A percentile compares a stretch with the other conserved stretches of the same genome.
Conservation (phyloP, 2,113 vertebrate species). For the Petaurus breviceps region DNA sequence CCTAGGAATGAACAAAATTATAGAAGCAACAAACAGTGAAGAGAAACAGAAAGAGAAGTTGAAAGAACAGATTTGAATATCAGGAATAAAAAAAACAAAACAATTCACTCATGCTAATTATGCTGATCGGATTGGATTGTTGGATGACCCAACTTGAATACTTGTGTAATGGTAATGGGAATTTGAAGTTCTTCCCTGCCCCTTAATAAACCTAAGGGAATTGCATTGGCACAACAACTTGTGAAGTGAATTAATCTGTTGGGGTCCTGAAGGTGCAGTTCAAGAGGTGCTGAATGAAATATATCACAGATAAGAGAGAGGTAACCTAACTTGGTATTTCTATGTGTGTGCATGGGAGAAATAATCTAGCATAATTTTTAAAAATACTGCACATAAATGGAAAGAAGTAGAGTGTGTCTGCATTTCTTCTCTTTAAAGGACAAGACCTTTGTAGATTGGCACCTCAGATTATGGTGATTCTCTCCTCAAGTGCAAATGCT, state of each 20-base stretch:
- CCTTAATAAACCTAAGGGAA: too few species aligned
- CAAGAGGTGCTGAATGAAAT: constrained; percentile 82
- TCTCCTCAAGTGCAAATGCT: constrained; percentile 95
- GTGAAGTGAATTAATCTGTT: constrained; percentile 75
- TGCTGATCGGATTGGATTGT: constrained; percentile 76
- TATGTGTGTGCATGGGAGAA: constrained; percentile 59
- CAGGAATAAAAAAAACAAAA: constrained; percentile 73
- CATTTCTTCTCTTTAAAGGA: constrained; percentile 76
- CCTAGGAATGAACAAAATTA: constrained; percentile 73
- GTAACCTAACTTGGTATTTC: constrained; percentile 84
- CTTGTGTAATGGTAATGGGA: constrained; percentile 43
- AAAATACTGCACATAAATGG: constrained; percentile 66
- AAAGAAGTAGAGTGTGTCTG: constrained; percentile 60
- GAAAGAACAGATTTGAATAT: constrained; percentile 61
- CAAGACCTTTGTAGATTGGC: constrained; percentile 95
- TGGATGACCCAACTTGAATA: constrained; percentile 75
- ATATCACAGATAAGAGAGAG: constrained; percentile 72
- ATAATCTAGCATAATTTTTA: constrained; percentile 77
- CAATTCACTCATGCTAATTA: constrained; percentile 79
- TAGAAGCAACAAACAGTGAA: constrained; percentile 77
- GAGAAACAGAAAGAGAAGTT: constrained; percentile 63
- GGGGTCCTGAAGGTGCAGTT: constrained; percentile 79
- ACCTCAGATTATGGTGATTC: constrained; percentile 96
- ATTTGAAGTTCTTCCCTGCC: too few species aligned
- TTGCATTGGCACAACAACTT: constrained; percentile 30